Conservation (phyloP, 2,888 invertebrate species). For the Cerastoderma edule region DNA sequence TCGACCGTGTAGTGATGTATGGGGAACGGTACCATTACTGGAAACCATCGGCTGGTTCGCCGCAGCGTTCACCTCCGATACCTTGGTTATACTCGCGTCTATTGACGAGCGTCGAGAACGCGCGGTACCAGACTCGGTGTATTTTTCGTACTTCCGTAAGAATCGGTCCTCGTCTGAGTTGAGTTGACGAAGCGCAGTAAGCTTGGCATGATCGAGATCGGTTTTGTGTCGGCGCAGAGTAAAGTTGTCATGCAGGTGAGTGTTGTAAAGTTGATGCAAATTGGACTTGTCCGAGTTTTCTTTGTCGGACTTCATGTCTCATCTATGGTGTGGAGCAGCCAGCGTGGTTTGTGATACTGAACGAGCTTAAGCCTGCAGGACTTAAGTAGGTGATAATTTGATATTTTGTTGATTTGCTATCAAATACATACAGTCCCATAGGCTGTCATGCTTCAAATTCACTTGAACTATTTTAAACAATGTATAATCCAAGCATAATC, state of each 20-base stretch:
- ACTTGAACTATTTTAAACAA: no score
- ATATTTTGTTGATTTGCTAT: no score
- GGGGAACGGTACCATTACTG: background rate
- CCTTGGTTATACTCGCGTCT: slow-evolving; percentile 26
- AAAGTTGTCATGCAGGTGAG: slow-evolving; percentile 45
- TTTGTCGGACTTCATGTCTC: slow-evolving; percentile 14
- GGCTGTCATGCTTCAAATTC: no score
- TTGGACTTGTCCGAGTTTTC: slow-evolving; percentile 13
- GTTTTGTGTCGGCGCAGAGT: slow-evolving; percentile 34
- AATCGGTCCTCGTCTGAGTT: slow-evolving; percentile 29
- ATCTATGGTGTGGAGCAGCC: no score
- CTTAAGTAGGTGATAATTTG: no score
- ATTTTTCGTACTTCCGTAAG: slow-evolving; percentile 46
- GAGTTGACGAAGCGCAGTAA: slow-evolving; percentile 32
- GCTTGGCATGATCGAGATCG: slow-evolving; percentile 40
- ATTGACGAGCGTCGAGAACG: slow-evolving; percentile 23
- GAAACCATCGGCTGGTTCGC: background rate
- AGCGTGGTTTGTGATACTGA: no score
- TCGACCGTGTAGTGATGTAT: slow-evolving; percentile 23
- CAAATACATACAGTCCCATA: no score
- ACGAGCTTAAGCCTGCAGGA: no score
- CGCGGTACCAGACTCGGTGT: slow-evolving; percentile 3
- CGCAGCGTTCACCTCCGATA: slow-evolving; percentile 21
- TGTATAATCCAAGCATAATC: no score
- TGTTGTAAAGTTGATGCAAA: slow-evolving; percentile 40